Percentiles rank a stretch among this genome's conserved stretches.
Evolutionary conservation across 2,113 vertebrate genomes (phyloP).

Genomic region (Colistium nudipinnis): DNA sequence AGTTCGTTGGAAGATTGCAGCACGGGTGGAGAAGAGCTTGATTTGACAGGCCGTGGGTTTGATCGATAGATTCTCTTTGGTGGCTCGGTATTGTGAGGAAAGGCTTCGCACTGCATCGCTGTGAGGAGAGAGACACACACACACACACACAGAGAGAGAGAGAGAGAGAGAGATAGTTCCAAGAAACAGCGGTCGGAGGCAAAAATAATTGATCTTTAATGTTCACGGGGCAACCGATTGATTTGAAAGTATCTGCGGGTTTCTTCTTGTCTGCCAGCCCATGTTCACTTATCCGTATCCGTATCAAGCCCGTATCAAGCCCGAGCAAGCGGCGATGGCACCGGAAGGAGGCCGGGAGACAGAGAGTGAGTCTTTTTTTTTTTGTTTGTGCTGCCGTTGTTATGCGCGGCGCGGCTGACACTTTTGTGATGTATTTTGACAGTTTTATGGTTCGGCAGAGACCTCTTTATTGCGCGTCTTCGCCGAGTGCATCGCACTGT

Average conservation of each 20-base stretch:
- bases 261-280: conserved; percentile 40
- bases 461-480: conserved; percentile 63
- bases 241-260: conserved; percentile 57
- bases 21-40: conserved; percentile 19
- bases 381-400: conserved; percentile 37
- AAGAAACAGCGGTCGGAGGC: conserved; percentile 29
- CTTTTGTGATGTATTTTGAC: conserved; percentile 71
- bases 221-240: conserved; percentile 26
- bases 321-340: conserved; percentile 45
- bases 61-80: conserved; percentile 59
- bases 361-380: conserved; percentile 29
- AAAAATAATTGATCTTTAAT: conserved; percentile 72
- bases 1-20: conserved; percentile 41
- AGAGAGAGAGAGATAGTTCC: conserved; percentile 24
- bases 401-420: conserved; percentile 48
- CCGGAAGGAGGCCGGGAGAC: conserved; percentile 17
- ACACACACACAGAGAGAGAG: too few species aligned
- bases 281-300: conserved; percentile 61
- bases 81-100: conserved; percentile 24
- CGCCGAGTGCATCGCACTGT: conserved; percentile 66
- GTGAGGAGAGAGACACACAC: conserved; percentile 19
- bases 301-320: conserved; percentile 49
- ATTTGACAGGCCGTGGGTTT: conserved; percentile 37
- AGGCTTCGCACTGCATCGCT: conserved; percentile 1
- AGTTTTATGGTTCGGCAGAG: conserved; percentile 72